Evolutionary conservation across 2,797 vertebrate species (phyloP), one percentile per base, ranked within the genome.

Genomic region (Lacerta viridis): DNA sequence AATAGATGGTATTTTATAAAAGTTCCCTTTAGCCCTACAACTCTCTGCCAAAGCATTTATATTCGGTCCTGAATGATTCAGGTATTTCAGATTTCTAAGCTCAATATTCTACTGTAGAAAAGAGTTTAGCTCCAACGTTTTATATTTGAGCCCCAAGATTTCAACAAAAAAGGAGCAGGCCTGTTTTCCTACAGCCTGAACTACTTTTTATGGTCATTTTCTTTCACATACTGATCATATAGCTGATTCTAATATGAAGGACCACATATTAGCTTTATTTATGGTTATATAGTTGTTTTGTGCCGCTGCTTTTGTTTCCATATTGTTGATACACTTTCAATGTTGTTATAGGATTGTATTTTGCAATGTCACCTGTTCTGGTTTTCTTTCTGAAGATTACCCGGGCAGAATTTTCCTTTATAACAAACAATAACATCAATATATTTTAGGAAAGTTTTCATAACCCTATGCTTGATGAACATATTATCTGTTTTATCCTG

Each of bases 361-460:
- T 66, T 77, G 41, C 33, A 10, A n/a, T 33, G 36, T 66, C 33
- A 61, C 27, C 4, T 25, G 17, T 7, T 29, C 9, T 27, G 36
- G 27, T 61, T 61, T 84, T 23, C 50, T 85, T 10, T 46, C 64
- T 85, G 55, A 85, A 69, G 18, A 74, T n/a, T 3, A 79, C 15
- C 11, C 4, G 29, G 6, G 13, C 59, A 23, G 18, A 59, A n/a
- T 55, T 59, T 68, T 29, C 18, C 4, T 83, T 50, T 75, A 75
- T 36, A 76, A 85, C 9, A 41, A 64, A 23, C 5, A 50, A 5
- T 61, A 78, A 29, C 6, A 43, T 8, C 27, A 68, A 18, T 72
- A 75, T 86, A 68, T 85, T 78, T 50, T 46, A 50, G 29, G 69
- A 39, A 39, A 18, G 17, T 79, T 87, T 76, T 33, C 66, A 71